Conservation (phyloP, 2,113 vertebrate genomes). For the Elanoides forficatus region DNA sequence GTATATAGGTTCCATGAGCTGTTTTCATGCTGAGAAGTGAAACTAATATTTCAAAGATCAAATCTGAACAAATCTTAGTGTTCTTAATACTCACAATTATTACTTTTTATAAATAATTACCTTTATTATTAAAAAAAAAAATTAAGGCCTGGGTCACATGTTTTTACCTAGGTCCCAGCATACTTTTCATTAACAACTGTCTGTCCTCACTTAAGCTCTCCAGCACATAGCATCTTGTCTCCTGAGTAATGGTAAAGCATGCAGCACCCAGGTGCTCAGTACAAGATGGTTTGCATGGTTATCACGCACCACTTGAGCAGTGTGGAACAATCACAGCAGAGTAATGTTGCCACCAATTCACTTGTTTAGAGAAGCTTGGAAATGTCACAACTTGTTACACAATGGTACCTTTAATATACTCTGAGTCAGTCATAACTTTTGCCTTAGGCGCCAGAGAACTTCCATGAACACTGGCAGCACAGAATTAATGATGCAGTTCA, state of each 20-base stretch:
- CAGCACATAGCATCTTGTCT: not conserved
- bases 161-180: not conserved
- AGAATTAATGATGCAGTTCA: not conserved
- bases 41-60: not conserved
- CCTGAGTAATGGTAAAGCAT: accelerated
- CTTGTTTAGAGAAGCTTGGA: not conserved
- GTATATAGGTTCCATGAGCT: not conserved
- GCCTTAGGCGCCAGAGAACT: not conserved
- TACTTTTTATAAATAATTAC: not conserved
- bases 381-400: not conserved
- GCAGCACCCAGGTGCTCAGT: not conserved
- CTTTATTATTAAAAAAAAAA: not conserved
- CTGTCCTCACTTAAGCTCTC: not conserved
- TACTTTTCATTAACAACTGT: accelerated
- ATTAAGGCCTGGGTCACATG: not conserved
- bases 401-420: not conserved
- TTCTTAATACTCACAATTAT: not conserved
- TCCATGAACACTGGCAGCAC: accelerated
- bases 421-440: not conserved
- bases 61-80: not conserved
- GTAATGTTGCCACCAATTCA: not conserved
- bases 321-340: not conserved
- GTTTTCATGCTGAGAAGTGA: not conserved
- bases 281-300: not conserved
- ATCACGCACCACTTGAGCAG: not conserved